These are phyloP conservation scores for Agrilus biguttatus DNA, from an alignment of 2,888 invertebrate species.

Conservation along the genomic window DNA sequence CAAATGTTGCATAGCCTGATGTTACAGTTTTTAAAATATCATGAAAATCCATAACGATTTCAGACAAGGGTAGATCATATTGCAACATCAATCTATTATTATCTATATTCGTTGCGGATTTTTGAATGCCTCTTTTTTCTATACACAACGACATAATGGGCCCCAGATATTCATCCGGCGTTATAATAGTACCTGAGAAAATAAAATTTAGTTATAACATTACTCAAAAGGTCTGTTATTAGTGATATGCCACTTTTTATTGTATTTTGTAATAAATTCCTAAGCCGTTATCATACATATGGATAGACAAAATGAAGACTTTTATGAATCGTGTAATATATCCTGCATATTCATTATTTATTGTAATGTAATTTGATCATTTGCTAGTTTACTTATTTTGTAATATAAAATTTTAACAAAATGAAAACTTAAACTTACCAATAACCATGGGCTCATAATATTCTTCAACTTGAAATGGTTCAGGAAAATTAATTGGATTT, in stretches of 20 bases:
- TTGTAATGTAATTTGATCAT: too few relatives aligned
- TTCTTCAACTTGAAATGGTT: conserved; percentile 49
- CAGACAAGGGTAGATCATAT: conserved; percentile 76
- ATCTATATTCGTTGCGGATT: conserved; percentile 64
- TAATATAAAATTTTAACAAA: not conserved
- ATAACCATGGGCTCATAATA: conserved; percentile 76
- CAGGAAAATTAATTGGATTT: conserved; percentile 64
- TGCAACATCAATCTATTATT: conserved; percentile 67
- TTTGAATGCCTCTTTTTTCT: conserved; percentile 58
- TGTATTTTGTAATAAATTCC: not conserved
- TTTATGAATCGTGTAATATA: not conserved
- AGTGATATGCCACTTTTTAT: too few relatives aligned
- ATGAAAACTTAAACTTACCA: conserved; percentile 33
- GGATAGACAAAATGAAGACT: not conserved
- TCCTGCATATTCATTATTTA: too few relatives aligned
- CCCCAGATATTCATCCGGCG: conserved; percentile 63
- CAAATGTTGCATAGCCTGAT: conserved; percentile 92
- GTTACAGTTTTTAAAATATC: conserved; percentile 78
- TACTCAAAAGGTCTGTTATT: too few relatives aligned
- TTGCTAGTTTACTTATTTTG: not conserved
- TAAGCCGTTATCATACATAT: not conserved
- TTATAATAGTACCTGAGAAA: conserved; percentile 66
- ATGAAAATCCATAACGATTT: conserved; percentile 91
- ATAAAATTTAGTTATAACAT: too few relatives aligned
- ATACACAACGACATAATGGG: conserved; percentile 56